phyloP scores from a whole-genome alignment of 2,113 vertebrate genomes.

The Capreolus pygargus region DNA sequence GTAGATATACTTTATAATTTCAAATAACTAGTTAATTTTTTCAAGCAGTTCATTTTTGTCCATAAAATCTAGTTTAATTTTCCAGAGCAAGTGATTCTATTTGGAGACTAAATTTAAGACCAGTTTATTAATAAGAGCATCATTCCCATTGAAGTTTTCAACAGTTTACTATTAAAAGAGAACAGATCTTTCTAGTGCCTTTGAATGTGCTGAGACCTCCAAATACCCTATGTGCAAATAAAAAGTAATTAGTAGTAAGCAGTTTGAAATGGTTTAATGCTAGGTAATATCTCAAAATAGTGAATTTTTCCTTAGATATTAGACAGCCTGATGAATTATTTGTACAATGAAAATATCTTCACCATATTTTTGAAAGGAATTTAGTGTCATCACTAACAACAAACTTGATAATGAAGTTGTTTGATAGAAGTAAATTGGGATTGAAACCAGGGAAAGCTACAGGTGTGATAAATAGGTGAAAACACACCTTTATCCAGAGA shows the following conservation, averaged over 20 bases:
- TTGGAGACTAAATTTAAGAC: not conserved
- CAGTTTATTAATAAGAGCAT: not conserved
- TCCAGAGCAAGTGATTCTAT: not conserved
- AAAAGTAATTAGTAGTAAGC: not conserved
- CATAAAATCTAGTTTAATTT: not conserved
- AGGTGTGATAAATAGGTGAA: slow-evolving; percentile 50
- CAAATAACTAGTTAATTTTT: not conserved
- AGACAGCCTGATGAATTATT: not conserved
- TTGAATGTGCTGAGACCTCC: not conserved
- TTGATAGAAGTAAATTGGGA: not conserved
- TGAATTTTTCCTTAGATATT: not conserved
- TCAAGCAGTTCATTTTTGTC: not conserved
- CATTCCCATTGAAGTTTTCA: not conserved
- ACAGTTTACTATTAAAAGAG: not conserved
- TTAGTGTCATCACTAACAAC: not conserved
- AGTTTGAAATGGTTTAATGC: not conserved
- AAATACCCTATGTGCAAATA: not conserved
- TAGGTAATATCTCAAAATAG: not conserved
- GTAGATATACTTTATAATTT: not conserved
- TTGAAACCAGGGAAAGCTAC: not conserved
- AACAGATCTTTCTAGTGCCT: not conserved
- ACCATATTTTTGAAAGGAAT: not conserved
- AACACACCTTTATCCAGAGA: slow-evolving; percentile 47
- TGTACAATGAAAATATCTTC: not conserved
- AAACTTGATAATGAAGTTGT: slow-evolving; percentile 34